phyloP scores from a whole-genome alignment of 2,888 invertebrate species.

The Zelleria hepariella region DNA sequence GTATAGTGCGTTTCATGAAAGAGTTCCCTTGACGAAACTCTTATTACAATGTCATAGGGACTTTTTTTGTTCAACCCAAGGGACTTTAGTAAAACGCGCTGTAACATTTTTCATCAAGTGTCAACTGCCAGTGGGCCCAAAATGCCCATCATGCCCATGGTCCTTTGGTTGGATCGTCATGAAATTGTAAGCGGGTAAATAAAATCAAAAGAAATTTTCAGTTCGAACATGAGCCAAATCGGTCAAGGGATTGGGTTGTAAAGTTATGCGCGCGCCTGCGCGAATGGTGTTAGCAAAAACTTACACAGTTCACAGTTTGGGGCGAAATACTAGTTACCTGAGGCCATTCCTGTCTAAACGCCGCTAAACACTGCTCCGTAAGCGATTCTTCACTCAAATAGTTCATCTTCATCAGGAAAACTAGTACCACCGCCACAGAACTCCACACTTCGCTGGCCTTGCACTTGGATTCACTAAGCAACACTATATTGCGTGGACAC shows the following conservation, averaged over 20 bases:
- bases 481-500: conserved; percentile 50
- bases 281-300: background rate
- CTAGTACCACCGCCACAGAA: conserved; percentile 49
- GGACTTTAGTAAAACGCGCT: background rate
- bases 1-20: no score
- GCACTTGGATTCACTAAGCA: conserved; percentile 30
- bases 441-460: conserved; percentile 41
- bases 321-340: conserved; percentile 52
- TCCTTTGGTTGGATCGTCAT: no score
- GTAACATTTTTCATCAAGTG: no score
- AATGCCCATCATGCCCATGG: no score
- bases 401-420: conserved; percentile 64
- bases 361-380: conserved; percentile 76
- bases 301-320: no score
- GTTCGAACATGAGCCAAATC: background rate
- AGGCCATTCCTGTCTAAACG: conserved; percentile 78
- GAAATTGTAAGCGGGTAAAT: no score
- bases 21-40: no score
- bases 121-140: no score
- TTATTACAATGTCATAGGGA: no score
- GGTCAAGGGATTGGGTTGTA: background rate
- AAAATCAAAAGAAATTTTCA: no score
- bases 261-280: background rate
- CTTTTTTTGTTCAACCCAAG: background rate
- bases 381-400: conserved; percentile 73